These are phyloP conservation scores for Aphelenchoides fujianensis DNA, from an alignment of 1,140 invertebrate species.

Conservation along the genomic window DNA sequence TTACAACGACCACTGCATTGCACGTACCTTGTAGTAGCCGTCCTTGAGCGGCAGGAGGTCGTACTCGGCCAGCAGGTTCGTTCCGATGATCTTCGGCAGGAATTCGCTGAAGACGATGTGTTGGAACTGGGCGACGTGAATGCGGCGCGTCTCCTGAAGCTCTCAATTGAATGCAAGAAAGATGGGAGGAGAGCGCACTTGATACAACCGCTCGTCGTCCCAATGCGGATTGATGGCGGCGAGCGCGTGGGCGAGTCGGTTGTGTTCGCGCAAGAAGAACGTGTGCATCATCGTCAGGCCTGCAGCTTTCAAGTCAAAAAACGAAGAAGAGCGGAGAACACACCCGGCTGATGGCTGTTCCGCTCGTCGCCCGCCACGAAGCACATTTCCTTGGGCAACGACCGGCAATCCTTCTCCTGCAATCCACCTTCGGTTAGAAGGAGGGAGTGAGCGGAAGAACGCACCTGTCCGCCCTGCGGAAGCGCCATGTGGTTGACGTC, in stretches of 20 bases:
- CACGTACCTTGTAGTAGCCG: slow-evolving; percentile 45
- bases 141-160: slow-evolving; percentile 78
- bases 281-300: slow-evolving; percentile 77
- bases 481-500: slow-evolving; percentile 36
- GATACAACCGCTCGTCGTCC: slow-evolving; percentile 63
- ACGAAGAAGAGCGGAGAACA: too few species aligned
- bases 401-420: slow-evolving; percentile 52
- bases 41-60: slow-evolving; percentile 46
- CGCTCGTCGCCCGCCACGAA: slow-evolving; percentile 55
- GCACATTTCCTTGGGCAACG: slow-evolving; percentile 40
- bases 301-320: too few species aligned
- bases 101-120: slow-evolving; percentile 62
- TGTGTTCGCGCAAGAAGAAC: slow-evolving; percentile 72
- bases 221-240: slow-evolving; percentile 65
- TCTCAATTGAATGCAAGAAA: slow-evolving; percentile 11
- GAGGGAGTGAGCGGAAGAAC: background rate
- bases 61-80: slow-evolving; percentile 47
- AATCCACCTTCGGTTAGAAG: slow-evolving; percentile 2
- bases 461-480: slow-evolving; percentile 39
- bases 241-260: slow-evolving; percentile 62
- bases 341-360: slow-evolving; percentile 56
- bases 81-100: slow-evolving; percentile 62
- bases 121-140: slow-evolving; percentile 66
- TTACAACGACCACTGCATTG: slow-evolving; percentile 9
- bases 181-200: slow-evolving; percentile 64